Conservation (phyloP, 1,140 invertebrate genomes). For the Neodiprion virginianus region DNA sequence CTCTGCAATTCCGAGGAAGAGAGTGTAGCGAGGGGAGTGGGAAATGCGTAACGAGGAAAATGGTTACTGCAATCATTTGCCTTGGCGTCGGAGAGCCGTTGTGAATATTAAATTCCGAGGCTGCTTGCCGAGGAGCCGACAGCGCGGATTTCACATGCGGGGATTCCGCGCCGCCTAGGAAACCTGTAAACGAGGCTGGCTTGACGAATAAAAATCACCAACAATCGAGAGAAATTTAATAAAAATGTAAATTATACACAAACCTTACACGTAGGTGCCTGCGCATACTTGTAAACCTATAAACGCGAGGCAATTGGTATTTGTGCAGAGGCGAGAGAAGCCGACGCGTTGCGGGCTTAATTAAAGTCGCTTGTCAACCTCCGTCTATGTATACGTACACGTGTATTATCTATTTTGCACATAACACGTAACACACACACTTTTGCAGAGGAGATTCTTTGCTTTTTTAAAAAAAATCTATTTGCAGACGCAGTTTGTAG, state of each 20-base stretch:
- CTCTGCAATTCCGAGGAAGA: too few relatives aligned
- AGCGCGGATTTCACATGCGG: too few relatives aligned
- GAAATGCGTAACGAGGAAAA: background rate
- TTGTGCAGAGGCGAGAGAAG: background rate
- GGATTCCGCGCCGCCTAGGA: too few relatives aligned
- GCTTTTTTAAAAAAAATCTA: too few relatives aligned
- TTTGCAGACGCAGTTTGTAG: too few relatives aligned
- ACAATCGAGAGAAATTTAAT: background rate
- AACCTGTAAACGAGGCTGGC: too few relatives aligned
- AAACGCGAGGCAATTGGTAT: too few relatives aligned
- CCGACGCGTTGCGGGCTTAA: background rate
- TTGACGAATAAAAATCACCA: background rate
- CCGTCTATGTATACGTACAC: background rate
- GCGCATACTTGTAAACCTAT: too few relatives aligned
- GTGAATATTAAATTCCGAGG: slow-evolving; percentile 1
- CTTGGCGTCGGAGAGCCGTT: background rate
- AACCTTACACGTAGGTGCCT: too few relatives aligned
- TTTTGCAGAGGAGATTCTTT: too few relatives aligned
- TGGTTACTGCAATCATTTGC: background rate
- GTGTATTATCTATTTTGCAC: background rate
- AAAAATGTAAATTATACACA: background rate
- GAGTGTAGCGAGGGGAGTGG: too few relatives aligned
- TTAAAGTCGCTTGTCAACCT: slow-evolving; percentile 4
- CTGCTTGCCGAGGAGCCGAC: too few relatives aligned
- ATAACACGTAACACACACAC: background rate